A percentile compares a stretch with the other conserved stretches of the same genome.
Conservation (phyloP, 2,888 invertebrate genomes). For the Aphidius colemani region DNA sequence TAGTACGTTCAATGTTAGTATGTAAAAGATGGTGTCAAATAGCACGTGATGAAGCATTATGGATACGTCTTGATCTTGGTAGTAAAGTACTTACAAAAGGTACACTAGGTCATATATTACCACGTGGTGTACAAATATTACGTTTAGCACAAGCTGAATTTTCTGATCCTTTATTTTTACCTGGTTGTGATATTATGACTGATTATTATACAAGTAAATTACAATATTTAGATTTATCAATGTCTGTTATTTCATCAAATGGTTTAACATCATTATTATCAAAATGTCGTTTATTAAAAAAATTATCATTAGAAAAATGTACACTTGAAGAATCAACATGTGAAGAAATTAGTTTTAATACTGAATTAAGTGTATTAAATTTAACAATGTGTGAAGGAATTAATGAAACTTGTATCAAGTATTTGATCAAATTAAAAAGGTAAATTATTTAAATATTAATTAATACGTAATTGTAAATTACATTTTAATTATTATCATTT, state of each 20-base stretch:
- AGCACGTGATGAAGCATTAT: slow-evolving; percentile 81
- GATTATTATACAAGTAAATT: slow-evolving; percentile 65
- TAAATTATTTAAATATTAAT: slow-evolving; percentile 57
- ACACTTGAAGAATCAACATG: slow-evolving; percentile 69
- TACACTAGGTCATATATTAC: slow-evolving; percentile 75
- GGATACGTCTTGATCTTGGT: slow-evolving; percentile 83
- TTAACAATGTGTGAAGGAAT: slow-evolving; percentile 81
- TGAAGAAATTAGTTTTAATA: slow-evolving; percentile 70
- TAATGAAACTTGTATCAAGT: slow-evolving; percentile 67
- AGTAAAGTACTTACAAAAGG: slow-evolving; percentile 70
- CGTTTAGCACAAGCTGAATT: slow-evolving; percentile 82
- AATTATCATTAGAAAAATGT: slow-evolving; percentile 84
- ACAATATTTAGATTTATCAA: slow-evolving; percentile 86
- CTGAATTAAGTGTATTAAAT: slow-evolving; percentile 78
- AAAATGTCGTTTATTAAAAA: slow-evolving; percentile 73
- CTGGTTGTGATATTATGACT: slow-evolving; percentile 46
- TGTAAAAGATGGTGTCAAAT: slow-evolving; percentile 76
- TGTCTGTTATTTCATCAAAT: slow-evolving; percentile 69
- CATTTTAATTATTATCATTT: slow-evolving; percentile 7
- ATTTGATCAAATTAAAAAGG: slow-evolving; percentile 63
- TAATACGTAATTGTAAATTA: not conserved
- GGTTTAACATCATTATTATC: slow-evolving; percentile 68
- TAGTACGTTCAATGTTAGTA: slow-evolving; percentile 67
- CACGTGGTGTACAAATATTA: slow-evolving; percentile 76
- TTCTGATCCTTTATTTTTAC: slow-evolving; percentile 63